These are phyloP conservation scores for Cheilosia pagana DNA, from an alignment of 2,888 invertebrate species.

Conservation along the genomic window DNA sequence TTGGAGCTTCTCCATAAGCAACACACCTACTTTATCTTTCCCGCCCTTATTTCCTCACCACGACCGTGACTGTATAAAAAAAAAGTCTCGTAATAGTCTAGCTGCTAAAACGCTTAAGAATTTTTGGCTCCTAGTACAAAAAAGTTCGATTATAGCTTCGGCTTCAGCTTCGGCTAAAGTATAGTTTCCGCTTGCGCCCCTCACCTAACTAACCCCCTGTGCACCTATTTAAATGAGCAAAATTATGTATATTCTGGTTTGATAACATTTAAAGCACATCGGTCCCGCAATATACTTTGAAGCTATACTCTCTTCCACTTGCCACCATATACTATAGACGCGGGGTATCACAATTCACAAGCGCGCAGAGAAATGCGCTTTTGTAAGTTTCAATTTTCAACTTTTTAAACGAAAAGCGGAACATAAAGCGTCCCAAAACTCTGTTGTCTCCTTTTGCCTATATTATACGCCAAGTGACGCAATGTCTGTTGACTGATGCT, in stretches of 20 bases:
- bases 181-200: constrained; percentile 19
- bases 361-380: constrained; percentile 71
- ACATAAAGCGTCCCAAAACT: constrained; percentile 66
- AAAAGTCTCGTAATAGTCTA: constrained; percentile 75
- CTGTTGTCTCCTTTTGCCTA: constrained; percentile 28
- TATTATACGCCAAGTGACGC: not conserved
- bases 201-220: constrained; percentile 4
- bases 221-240: constrained; percentile 74
- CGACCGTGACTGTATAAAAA: constrained; percentile 61
- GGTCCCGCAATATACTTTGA: constrained; percentile 27
- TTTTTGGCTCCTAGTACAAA: constrained; percentile 83
- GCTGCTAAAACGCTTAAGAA: constrained; percentile 81
- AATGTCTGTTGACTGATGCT: constrained; percentile 26
- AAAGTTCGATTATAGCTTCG: constrained; percentile 82
- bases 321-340: constrained; percentile 14
- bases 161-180: constrained; percentile 80
- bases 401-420: constrained; percentile 66
- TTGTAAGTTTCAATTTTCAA: constrained; percentile 73
- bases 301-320: constrained; percentile 34
- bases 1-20: constrained; percentile 46
- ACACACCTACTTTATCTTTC: constrained; percentile 1
- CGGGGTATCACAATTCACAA: constrained; percentile 11
- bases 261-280: constrained; percentile 65
- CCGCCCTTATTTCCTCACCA: constrained; percentile 30
- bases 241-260: constrained; percentile 76